Evolutionary conservation across 1,140 invertebrate genomes (phyloP).

Genomic region (Aphis craccivora): DNA sequence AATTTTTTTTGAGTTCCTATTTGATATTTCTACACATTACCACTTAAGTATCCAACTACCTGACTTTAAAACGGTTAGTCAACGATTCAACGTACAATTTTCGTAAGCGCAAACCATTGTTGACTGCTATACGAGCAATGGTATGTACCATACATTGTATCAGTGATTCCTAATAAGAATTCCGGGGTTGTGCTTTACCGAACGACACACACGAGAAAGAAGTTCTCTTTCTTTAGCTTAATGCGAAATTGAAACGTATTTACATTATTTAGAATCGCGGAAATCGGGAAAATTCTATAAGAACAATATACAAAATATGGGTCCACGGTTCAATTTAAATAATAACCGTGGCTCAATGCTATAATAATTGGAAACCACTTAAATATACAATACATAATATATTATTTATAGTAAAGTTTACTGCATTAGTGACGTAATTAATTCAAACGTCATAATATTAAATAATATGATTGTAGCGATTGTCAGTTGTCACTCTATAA

Average conservation of each 20-base stretch:
- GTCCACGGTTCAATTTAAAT: neutral
- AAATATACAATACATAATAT: neutral
- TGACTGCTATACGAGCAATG: neutral
- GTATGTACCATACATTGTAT: too few species aligned
- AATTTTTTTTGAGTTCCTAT: neutral
- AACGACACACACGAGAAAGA: too few species aligned
- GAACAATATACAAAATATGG: neutral
- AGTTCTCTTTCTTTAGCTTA: too few species aligned
- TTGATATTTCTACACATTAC: neutral
- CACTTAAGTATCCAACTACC: neutral
- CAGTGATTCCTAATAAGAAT: neutral
- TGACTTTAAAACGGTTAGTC: neutral
- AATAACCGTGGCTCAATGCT: neutral
- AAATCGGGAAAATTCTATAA: too few species aligned
- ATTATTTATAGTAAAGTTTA: neutral
- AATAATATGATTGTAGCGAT: neutral
- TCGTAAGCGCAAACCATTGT: neutral
- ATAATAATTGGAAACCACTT: neutral
- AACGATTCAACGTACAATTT: neutral
- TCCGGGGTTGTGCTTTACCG: too few species aligned
- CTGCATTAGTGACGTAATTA: neutral
- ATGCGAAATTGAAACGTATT: too few species aligned
- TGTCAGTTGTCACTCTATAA: neutral
- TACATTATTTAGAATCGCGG: too few species aligned
- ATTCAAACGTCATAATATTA: neutral